Base-by-base conservation (phyloP, 2,113 vertebrate species). In the Rhynchopsitta pachyrhyncha region DNA sequence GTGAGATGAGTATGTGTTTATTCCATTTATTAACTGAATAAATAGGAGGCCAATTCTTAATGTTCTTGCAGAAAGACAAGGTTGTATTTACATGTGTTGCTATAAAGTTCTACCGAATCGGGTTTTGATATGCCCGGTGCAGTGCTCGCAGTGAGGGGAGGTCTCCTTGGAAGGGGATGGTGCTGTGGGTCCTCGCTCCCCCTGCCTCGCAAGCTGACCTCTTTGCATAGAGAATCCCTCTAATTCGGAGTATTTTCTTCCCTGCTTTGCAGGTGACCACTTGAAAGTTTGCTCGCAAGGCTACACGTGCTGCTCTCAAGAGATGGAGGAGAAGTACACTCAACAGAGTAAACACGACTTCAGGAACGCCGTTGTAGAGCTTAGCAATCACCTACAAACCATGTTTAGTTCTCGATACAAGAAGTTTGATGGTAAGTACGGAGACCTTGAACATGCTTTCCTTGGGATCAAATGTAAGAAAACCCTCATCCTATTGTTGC, bases 291-390 rank as follows among this genome's bases (percentile, higher is more conserved):
- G 99, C 97, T 98, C 98, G 0, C 99, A 99, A 97, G 98, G 98
- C 88, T 99, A 98, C 98, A 99, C 99, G 7, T 99, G 99, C 98
- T 99, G 99, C 97, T 99, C 99, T n/a, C 97, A 98, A 97, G 99
- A 99, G 95, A 99, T 99, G 99, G 99, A 99, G 93, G 99, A 99
- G 97, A 99, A 99, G 93, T 98, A 99, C 94, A 98, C 98, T 86
- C 98, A 99, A 93, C 99, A 99, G 97, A 99, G 99, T 94, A 98
- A 98, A 97, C 97, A 98, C 0, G 99, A 99, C 97, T 99, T 99
- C 97, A 98, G 98, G 97, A 99, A 97, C 0, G 99, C 99, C 0
- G 98, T 99, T 2, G 96, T 96, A 13, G 98, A 98, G 87, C 98
- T 99, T 68, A 99, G 99, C 97, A 98, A 98, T 97, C 98, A 97